These are phyloP conservation scores for Willisornis vidua DNA, from an alignment of 2,113 vertebrate genomes.

Conservation along the genomic window DNA sequence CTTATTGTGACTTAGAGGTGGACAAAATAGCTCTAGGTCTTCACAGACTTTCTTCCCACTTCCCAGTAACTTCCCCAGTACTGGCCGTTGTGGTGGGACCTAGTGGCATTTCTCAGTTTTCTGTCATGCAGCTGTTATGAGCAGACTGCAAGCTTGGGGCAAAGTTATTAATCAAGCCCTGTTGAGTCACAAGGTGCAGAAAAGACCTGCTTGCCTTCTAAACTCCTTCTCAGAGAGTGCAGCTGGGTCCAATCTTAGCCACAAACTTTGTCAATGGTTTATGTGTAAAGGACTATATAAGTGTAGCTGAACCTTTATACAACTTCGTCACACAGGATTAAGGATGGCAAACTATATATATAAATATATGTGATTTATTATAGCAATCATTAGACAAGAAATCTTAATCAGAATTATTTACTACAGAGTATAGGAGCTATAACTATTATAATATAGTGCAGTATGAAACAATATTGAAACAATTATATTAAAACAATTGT, in stretches of 20 bases:
- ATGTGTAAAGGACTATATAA: not conserved
- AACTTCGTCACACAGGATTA: not conserved
- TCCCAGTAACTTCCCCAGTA: not conserved
- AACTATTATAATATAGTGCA: not conserved
- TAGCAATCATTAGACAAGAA: not conserved
- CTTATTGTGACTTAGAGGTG: not conserved
- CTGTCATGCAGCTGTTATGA: not conserved
- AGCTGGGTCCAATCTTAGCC: not conserved
- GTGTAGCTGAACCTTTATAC: not conserved
- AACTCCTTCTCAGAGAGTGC: not conserved
- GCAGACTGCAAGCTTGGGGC: not conserved
- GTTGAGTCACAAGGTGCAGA: not conserved
- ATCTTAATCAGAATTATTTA: not conserved
- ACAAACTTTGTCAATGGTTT: not conserved
- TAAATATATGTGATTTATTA: not conserved
- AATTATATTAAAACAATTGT: not conserved
- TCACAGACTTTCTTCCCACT: not conserved
- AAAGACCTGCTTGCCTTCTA: not conserved
- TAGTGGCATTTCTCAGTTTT: not conserved
- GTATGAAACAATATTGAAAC: not conserved
- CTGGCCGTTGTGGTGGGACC: not conserved
- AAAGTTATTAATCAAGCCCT: not conserved
- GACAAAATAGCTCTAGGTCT: not conserved
- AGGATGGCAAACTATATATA: not conserved
- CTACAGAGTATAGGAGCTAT: not conserved